Base-by-base conservation (phyloP, 2,888 invertebrate species). In the Dyspetes luteomarginatus region DNA sequence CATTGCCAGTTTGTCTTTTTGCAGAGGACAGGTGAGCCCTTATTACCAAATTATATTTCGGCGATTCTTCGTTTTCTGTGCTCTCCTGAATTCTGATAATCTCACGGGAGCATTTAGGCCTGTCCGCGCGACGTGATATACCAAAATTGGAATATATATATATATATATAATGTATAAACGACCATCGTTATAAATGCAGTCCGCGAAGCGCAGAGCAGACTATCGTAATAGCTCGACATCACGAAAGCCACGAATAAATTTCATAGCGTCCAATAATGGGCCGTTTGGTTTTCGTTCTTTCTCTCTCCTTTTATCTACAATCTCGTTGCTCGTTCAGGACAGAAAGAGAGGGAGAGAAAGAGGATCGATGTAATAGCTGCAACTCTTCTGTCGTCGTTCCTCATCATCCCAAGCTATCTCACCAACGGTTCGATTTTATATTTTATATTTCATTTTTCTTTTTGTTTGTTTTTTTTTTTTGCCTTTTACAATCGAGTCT, bases 241-340 rank as follows among this genome's bases (percentile, higher is more conserved):
- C 83, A 83, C 83, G 83, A 80, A 71, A 83, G 75, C 74, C 55
- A 75, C 82, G 77, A 77, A 83, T 82, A 83, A 83, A 83, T 83
- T 83, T 82, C 68, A 65, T 71, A 77, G 77, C 67, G 73, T 73
- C 81, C 77, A 77, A 81, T 81, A 74, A 81, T 65, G 79, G 68
- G 80, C 68, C 77, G 81, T 81, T 81, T 50, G 77, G 56, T 73
- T 65, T 65, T 77, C 78, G 58, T 72, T 45, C 22, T 15, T 58
- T 58, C 48, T 58, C 58, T 50, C 19, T 43, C 41, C 55, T n/a
- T 19, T 65, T 68, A 17, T 36, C 26, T 58, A 2, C 26, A 24
- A 41, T 60, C 24, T 69, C 56, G 22, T 75, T 71, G 41, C 67
- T 55, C 64, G 67, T 75, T 76, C 36, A 41, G 52, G 45, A 50